Evolutionary conservation across 2,888 invertebrate genomes (phyloP).

Genomic region (Diarsia brunnea): DNA sequence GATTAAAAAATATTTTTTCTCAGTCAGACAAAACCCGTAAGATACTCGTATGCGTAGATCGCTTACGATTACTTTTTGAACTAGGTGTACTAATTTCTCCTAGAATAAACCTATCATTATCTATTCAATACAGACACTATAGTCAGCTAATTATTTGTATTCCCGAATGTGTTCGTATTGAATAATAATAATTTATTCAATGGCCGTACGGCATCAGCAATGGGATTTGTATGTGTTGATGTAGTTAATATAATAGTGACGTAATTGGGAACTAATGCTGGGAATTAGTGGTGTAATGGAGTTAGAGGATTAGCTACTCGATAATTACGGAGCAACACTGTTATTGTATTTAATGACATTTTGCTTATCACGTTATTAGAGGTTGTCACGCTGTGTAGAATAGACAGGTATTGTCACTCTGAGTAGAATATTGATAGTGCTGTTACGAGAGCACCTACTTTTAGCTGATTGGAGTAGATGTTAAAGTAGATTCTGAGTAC

Average conservation of each 20-base stretch:
- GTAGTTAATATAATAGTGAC: constrained; percentile 60
- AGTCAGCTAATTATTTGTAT: constrained; percentile 43
- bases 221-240: constrained; percentile 59
- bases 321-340: constrained; percentile 47
- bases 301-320: constrained; percentile 54
- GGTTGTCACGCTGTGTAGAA: constrained; percentile 31
- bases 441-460: neutral
- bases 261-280: constrained; percentile 58
- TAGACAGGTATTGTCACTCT: constrained; percentile 21
- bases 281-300: constrained; percentile 58
- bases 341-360: constrained; percentile 31
- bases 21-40: too few species aligned
- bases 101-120: neutral
- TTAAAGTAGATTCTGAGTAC: neutral
- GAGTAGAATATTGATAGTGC: constrained; percentile 12
- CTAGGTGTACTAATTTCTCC: too few species aligned
- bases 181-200: constrained; percentile 60
- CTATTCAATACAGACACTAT: constrained; percentile 20
- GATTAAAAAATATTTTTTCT: too few species aligned
- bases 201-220: constrained; percentile 31
- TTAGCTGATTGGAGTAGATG: neutral
- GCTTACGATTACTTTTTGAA: too few species aligned
- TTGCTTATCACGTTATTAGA: constrained; percentile 8
- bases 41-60: too few species aligned
- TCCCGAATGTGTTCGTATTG: constrained; percentile 45